phyloP scores from a whole-genome alignment of 1,140 invertebrate genomes.

The Neodiprion lecontei region DNA sequence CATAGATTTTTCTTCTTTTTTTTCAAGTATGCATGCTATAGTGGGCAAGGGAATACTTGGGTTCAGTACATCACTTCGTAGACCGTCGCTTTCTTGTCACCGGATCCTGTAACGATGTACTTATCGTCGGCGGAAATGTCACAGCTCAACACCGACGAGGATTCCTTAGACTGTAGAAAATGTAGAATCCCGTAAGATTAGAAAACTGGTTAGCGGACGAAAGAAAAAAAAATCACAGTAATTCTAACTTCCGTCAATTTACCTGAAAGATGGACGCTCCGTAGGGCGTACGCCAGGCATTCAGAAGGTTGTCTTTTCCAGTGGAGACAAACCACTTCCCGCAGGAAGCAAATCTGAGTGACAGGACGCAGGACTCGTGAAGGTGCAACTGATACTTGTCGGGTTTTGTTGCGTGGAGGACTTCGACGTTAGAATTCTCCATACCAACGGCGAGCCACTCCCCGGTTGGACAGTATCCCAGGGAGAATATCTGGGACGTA shows the following conservation, averaged over 20 bases:
- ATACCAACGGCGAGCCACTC: conserved; percentile 99
- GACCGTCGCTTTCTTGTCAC: conserved; percentile 98
- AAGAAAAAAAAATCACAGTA: no score
- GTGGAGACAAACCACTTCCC: conserved; percentile 99
- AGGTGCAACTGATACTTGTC: conserved; percentile 98
- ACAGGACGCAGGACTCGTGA: conserved; percentile 97
- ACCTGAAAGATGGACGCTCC: conserved; percentile 99
- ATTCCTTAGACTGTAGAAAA: conserved; percentile 94
- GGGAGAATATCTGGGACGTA: conserved; percentile 89
- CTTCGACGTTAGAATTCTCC: conserved; percentile 98
- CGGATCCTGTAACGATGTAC: conserved; percentile 98
- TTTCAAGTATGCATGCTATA: neutral
- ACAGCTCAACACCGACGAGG: conserved; percentile 97
- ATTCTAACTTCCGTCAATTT: conserved; percentile 27
- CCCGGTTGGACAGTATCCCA: conserved; percentile 97
- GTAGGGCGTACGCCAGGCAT: conserved; percentile 98
- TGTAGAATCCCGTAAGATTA: conserved; percentile 34
- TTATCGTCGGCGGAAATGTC: conserved; percentile 99
- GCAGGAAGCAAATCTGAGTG: conserved; percentile 93
- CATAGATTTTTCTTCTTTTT: neutral
- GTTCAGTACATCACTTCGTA: conserved; percentile 96
- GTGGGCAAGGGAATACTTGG: neutral
- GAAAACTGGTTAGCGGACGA: neutral
- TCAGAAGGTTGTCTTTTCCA: conserved; percentile 97
- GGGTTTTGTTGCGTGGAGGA: conserved; percentile 92